A percentile compares a stretch with the other conserved stretches of the same genome.
Conservation (phyloP, 2,113 vertebrate species). For the Mormyrus iriodes region DNA sequence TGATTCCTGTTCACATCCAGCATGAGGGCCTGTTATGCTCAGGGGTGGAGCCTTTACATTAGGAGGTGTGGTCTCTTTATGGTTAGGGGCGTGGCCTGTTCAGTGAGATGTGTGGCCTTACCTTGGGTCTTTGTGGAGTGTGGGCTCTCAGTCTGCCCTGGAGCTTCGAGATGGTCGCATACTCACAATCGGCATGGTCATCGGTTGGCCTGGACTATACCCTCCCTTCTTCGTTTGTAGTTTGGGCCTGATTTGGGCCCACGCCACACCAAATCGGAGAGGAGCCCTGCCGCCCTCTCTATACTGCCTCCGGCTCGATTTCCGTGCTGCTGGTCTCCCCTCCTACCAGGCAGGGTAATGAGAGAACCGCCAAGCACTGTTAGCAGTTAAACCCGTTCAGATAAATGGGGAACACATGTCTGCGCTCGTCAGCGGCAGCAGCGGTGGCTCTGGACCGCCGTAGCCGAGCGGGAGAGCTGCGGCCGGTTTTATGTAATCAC, state of each 20-base stretch:
- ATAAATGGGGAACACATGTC: constrained; percentile 73
- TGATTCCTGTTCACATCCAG: not conserved
- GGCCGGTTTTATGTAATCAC: constrained; percentile 75
- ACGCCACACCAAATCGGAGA: not conserved
- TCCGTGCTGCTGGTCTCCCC: constrained; percentile 30
- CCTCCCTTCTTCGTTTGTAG: not conserved
- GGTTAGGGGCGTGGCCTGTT: not conserved
- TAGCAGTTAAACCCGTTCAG: constrained; percentile 46
- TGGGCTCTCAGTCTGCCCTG: not conserved
- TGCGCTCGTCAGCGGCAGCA: constrained; percentile 77
- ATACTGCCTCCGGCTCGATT: constrained; percentile 19
- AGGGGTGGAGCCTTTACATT: not conserved
- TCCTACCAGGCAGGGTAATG: constrained; percentile 58
- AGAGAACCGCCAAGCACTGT: constrained; percentile 75
- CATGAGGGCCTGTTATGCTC: not conserved
- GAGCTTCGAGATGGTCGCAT: not conserved
- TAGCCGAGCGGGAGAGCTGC: constrained; percentile 53
- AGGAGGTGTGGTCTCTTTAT: not conserved
- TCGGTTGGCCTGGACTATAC: not conserved
- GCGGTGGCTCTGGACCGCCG: constrained; percentile 68
- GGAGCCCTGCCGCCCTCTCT: not conserved
- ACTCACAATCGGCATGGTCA: not conserved
- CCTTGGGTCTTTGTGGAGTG: not conserved
- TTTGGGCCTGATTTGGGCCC: not conserved
- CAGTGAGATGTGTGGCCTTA: not conserved